These are phyloP conservation scores for Sturnus vulgaris DNA, from an alignment of 2,113 vertebrate genomes.

Conservation along the genomic window DNA sequence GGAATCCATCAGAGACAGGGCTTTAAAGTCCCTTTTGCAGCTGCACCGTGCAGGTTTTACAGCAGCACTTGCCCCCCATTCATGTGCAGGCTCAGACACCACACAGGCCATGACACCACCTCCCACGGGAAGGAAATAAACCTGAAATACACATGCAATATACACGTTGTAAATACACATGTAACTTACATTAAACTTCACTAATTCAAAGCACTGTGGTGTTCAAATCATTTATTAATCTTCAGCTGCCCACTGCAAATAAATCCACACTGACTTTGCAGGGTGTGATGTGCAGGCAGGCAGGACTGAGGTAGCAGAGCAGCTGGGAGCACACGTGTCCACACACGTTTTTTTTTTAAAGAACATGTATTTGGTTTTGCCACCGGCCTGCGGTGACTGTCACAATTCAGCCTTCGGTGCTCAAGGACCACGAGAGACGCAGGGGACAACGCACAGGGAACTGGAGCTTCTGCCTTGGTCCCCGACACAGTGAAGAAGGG, in stretches of 20 bases:
- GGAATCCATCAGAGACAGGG: accelerated
- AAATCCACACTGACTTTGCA: neutral
- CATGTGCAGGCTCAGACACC: neutral
- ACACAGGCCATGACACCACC: accelerated
- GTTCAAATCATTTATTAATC: neutral
- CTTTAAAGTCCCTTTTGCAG: neutral
- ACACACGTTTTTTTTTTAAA: accelerated
- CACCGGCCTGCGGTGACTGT: accelerated
- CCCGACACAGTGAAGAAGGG: neutral
- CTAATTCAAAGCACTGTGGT: neutral
- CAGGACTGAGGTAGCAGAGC: neutral
- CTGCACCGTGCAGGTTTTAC: neutral
- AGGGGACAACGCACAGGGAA: accelerated
- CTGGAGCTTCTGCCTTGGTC: neutral
- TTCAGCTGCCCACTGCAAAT: neutral
- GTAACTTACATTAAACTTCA: neutral
- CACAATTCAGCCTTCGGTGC: neutral
- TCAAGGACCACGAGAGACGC: neutral
- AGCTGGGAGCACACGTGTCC: accelerated
- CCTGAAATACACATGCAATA: accelerated
- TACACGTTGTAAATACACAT: accelerated
- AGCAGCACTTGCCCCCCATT: neutral
- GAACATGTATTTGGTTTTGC: accelerated
- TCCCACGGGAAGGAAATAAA: accelerated
- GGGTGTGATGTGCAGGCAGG: accelerated